Evolutionary conservation across 2,888 invertebrate genomes (phyloP), one percentile per base, ranked within the genome.

Genomic region (Microctonus hyperodae): DNA sequence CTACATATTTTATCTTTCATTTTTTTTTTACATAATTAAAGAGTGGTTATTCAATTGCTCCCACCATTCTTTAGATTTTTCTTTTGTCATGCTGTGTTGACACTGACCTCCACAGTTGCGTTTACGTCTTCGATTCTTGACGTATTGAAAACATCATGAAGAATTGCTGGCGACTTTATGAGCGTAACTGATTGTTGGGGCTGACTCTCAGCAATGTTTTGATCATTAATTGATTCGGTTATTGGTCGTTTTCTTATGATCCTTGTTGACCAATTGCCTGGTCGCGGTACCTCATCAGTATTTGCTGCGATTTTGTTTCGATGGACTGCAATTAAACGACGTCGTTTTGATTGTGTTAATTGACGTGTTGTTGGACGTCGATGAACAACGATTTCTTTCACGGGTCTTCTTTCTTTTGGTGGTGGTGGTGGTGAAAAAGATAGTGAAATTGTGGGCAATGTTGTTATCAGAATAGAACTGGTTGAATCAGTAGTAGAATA

Each of bases 81-180:
- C 55, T 65, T 53, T 67, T 65, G 68, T 58, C 22, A 13, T 63
- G 60, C 50, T 57, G n/a, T n/a, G 50, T 60, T 61, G 48, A 55
- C 62, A 73, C 73, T 72, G 72, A 73, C 73, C 73, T 73, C 73
- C 64, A 58, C 69, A 65, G 60, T 28, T 65, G 63, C 64, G 61
- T 69, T 51, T 50, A 57, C 53, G n/a, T 64, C 65, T 11, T 40
- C 23, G 61, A 9, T 20, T 53, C 69, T 58, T 40, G 59, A 35
- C 35, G 56, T 61, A 55, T 53, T 58, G 10, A 48, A 58, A 22
- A 53, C 35, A 48, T 61, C 60, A 28, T 13, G 16, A 3, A 44
- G 48, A 33, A 23, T 53, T 11, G 20, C 28, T 13, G 65, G 59
- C 22, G 25, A 22, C 28, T 22, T 13, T 53, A 23, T 58, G 11